These are phyloP conservation scores for Meandrusa payeni DNA, from an alignment of 2,888 invertebrate species.

Conservation along the genomic window DNA sequence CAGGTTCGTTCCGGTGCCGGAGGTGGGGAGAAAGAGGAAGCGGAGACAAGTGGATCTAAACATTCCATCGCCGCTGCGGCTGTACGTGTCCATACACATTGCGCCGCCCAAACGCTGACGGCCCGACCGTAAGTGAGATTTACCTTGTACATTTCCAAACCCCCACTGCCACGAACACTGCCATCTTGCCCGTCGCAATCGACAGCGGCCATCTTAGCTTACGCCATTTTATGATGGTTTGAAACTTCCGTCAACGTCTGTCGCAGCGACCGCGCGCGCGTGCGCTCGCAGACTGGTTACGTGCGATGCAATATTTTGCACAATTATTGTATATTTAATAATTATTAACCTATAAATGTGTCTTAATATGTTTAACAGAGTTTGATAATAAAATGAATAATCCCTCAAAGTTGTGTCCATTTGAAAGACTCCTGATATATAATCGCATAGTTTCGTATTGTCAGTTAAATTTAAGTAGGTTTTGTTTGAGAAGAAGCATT, in stretches of 20 bases:
- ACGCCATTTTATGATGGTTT: neutral
- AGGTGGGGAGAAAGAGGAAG: constrained; percentile 30
- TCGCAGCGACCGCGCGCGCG: neutral
- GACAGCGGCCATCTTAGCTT: constrained; percentile 31
- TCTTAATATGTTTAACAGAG: no score
- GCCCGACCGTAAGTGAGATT: constrained; percentile 16
- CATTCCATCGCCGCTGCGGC: constrained; percentile 54
- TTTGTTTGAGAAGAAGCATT: no score
- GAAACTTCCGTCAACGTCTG: constrained; percentile 1
- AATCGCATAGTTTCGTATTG: no score
- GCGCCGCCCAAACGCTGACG: constrained; percentile 43
- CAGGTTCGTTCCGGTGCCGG: constrained; percentile 52
- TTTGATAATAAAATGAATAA: no score
- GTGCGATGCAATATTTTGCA: constrained; percentile 6
- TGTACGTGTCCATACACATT: constrained; percentile 62
- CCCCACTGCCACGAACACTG: constrained; percentile 34
- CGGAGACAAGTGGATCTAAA: constrained; percentile 37
- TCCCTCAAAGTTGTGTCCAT: no score
- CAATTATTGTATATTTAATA: no score
- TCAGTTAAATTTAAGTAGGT: no score
- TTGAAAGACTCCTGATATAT: no score
- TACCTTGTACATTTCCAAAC: constrained; percentile 14
- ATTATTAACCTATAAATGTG: no score
- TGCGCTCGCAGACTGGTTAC: constrained; percentile 2
- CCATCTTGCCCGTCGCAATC: constrained; percentile 28